Conservation (phyloP, 1,140 invertebrate genomes). For the Forficula auricularia region DNA sequence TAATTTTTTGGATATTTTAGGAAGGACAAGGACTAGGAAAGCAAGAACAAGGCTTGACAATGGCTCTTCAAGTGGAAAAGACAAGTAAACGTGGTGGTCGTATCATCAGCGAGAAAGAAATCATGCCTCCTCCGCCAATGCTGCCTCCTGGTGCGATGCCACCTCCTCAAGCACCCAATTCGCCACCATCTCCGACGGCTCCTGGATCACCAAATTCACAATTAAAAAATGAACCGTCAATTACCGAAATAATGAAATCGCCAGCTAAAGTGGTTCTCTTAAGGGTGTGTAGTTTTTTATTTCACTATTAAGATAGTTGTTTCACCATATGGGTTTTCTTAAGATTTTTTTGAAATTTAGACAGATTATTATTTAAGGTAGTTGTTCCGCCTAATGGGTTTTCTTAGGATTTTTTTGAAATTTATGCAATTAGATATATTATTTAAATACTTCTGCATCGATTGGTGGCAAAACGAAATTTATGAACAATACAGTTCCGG, state of each 20-base stretch:
- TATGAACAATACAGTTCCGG: too few species aligned
- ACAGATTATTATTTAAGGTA: too few species aligned
- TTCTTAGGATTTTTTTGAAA: too few species aligned
- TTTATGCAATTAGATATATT: too few species aligned
- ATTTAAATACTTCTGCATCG: too few species aligned
- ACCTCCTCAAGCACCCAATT: slow-evolving; percentile 1
- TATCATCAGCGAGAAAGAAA: slow-evolving; percentile 88
- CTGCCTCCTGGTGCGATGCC: slow-evolving; percentile 8
- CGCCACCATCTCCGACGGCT: slow-evolving; percentile 11
- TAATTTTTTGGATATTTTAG: slow-evolving; percentile 19
- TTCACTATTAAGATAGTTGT: too few species aligned
- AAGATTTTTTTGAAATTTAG: too few species aligned
- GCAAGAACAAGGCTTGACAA: slow-evolving; percentile 93
- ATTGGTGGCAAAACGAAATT: too few species aligned
- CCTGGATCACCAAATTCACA: slow-evolving; percentile 17
- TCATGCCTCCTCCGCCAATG: slow-evolving; percentile 39
- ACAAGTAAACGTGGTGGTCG: slow-evolving; percentile 93
- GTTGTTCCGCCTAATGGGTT: too few species aligned
- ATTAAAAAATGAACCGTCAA: slow-evolving; percentile 47
- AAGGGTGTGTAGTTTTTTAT: slow-evolving; percentile 36
- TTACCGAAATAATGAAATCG: slow-evolving; percentile 88
- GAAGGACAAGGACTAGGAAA: slow-evolving; percentile 95
- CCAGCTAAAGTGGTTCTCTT: slow-evolving; percentile 85
- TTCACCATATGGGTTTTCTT: too few species aligned
- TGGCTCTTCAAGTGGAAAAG: slow-evolving; percentile 89